Evolutionary conservation across 2,797 vertebrate species (phyloP).

Genomic region (Bradypodion ventrale): DNA sequence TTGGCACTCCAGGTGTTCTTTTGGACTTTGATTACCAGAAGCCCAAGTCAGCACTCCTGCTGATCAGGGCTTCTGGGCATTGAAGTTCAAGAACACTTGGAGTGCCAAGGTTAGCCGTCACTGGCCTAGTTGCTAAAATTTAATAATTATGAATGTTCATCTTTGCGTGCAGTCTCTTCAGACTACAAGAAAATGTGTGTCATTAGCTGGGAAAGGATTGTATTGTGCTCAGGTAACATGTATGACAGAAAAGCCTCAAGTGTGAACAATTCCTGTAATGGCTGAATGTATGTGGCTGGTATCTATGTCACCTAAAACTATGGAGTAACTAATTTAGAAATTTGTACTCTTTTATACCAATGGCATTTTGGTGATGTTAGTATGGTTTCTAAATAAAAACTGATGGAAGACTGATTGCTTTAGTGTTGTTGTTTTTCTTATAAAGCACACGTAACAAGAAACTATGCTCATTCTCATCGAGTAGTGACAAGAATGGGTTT

Average conservation of each 20-base stretch:
- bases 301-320: too few species aligned
- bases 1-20: too few species aligned
- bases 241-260: background rate
- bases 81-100: too few species aligned
- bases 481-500: too few species aligned
- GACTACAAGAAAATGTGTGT: background rate
- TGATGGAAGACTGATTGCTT: constrained; percentile 5
- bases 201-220: background rate
- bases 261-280: background rate
- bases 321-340: background rate
- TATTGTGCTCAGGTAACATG: background rate
- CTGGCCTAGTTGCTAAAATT: background rate
- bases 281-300: background rate
- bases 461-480: background rate
- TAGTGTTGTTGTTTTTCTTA: background rate
- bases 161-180: background rate
- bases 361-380: background rate
- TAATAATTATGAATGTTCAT: background rate
- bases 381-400: constrained; percentile 15
- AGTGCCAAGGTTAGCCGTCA: too few species aligned
- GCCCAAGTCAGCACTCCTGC: too few species aligned
- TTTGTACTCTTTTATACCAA: background rate
- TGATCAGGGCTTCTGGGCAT: too few species aligned
- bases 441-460: background rate
- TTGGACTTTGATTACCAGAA: too few species aligned